A percentile compares a stretch with the other conserved stretches of the same genome.
Evolutionary conservation across 2,888 invertebrate species (phyloP).

Genomic region (Acrobeloides nanus): DNA sequence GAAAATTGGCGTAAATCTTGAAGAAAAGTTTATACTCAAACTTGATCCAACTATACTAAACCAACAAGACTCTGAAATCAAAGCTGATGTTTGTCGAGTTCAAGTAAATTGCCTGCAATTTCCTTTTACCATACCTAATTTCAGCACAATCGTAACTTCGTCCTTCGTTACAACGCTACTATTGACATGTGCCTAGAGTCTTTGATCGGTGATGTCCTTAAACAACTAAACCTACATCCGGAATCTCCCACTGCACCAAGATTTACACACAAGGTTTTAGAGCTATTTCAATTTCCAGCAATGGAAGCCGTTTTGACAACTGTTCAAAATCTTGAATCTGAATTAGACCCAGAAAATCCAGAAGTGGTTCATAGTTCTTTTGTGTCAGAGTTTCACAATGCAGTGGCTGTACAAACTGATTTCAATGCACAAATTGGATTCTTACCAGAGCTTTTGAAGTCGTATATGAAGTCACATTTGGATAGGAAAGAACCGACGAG

Average conservation of each 20-base stretch:
- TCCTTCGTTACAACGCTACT: conserved; percentile 26
- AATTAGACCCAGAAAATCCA: conserved; percentile 1
- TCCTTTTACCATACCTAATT: conserved; percentile 3
- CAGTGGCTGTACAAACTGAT: conserved; percentile 67
- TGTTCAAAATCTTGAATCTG: conserved; percentile 17
- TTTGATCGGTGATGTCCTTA: conserved; percentile 26
- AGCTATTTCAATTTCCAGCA: conserved; percentile 48
- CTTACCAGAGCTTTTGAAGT: conserved; percentile 88
- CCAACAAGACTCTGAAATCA: conserved; percentile 16
- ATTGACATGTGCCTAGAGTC: conserved; percentile 24
- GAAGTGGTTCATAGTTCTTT: conserved; percentile 79
- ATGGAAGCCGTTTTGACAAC: conserved; percentile 33
- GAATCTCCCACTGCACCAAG: conserved; percentile 4
- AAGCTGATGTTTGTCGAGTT: conserved; percentile 35
- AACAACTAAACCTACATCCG: conserved; percentile 16
- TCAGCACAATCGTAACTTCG: conserved; percentile 25
- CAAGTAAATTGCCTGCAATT: conserved; percentile 14
- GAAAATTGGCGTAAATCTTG: conserved; percentile 24
- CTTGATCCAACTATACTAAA: conserved; percentile 20
- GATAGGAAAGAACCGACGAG: too few relatives aligned
- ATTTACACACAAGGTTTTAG: conserved; percentile 31
- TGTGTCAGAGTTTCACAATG: conserved; percentile 95
- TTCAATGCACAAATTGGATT: conserved; percentile 90
- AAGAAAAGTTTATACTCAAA: conserved; percentile 32
- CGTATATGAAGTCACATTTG: too few relatives aligned